These are phyloP conservation scores for Podocnemis expansa DNA, from an alignment of 2,113 vertebrate species.

Conservation along the genomic window DNA sequence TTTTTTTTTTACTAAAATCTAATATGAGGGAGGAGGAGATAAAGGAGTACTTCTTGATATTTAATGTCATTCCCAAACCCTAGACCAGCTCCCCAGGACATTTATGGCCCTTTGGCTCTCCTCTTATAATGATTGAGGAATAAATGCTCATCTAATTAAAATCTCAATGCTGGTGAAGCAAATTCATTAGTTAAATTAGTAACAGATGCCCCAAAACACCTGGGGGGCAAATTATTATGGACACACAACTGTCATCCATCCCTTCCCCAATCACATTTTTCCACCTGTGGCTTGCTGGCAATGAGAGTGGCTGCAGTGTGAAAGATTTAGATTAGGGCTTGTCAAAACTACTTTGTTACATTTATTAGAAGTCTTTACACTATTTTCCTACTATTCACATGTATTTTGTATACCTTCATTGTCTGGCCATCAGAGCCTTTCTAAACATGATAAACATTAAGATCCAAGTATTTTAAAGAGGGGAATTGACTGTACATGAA, in stretches of 20 bases:
- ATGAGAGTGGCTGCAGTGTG: accelerated
- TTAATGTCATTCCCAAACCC: neutral
- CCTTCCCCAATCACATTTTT: neutral
- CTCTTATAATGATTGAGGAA: neutral
- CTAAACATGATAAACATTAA: neutral
- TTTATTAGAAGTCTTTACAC: neutral
- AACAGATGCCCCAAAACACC: accelerated
- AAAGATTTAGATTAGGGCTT: neutral
- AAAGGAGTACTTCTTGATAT: neutral
- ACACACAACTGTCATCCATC: neutral
- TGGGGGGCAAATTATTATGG: neutral
- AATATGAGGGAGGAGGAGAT: neutral
- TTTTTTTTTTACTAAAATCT: neutral
- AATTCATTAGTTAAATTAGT: neutral
- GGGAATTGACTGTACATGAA: neutral
- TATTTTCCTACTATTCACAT: neutral
- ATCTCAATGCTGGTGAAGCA: neutral
- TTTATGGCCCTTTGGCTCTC: neutral
- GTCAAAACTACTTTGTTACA: neutral
- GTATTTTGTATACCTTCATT: neutral
- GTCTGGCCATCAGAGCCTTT: neutral
- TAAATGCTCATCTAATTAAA: neutral
- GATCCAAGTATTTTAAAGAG: neutral
- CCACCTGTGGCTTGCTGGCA: neutral
- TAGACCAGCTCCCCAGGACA: neutral